A percentile compares a stretch with the other conserved stretches of the same genome.
Evolutionary conservation across 2,113 vertebrate genomes (phyloP).

Genomic region (Nycticorax nycticorax): DNA sequence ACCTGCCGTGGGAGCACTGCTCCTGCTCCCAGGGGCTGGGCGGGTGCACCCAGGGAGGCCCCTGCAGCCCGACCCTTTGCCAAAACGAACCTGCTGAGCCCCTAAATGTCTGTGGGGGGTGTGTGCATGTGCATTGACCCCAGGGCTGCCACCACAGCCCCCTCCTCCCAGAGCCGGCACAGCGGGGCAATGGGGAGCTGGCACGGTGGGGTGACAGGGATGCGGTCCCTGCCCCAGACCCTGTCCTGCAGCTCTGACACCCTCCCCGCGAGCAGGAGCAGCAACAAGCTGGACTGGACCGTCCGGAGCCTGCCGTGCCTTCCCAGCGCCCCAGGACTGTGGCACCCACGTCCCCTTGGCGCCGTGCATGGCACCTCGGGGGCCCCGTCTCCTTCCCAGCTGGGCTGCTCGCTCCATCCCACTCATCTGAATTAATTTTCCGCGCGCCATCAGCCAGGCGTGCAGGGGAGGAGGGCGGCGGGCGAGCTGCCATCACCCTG

Average conservation of each 20-base stretch:
- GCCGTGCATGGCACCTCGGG: not conserved
- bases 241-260: not conserved
- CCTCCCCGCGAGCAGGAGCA: not conserved
- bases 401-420: not conserved
- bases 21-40: accelerated
- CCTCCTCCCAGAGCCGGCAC: not conserved
- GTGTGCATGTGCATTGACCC: not conserved
- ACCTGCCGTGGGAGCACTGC: not conserved
- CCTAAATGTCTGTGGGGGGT: accelerated
- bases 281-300: constrained; percentile 18
- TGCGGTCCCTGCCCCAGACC: not conserved
- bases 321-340: not conserved
- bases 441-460: accelerated
- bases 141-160: not conserved
- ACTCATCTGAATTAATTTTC: not conserved
- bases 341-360: not conserved
- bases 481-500: not conserved
- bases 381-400: not conserved
- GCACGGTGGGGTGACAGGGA: not conserved
- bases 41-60: not conserved
- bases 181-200: not conserved
- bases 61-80: not conserved
- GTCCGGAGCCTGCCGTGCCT: not conserved
- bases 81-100: not conserved
- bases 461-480: not conserved